Base-by-base conservation (phyloP, 2,797 vertebrate species). In the Chiloscyllium punctatum region DNA sequence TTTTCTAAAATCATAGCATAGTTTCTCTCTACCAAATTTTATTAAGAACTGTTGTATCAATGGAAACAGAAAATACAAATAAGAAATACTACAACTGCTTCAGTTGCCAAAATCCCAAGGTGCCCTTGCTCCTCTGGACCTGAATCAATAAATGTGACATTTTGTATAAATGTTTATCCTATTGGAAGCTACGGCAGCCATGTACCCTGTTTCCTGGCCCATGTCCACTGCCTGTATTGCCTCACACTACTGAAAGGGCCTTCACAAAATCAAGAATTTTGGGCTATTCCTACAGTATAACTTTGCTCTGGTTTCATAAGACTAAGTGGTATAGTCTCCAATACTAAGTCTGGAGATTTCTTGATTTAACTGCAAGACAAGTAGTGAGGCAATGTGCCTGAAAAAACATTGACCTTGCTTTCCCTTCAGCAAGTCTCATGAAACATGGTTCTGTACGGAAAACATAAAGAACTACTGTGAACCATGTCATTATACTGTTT, bases 401-500 rank as follows among this genome's bases (percentile, higher is more conserved):
- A 92, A 69, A 92, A 92, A 92, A 92, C 90, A 92, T 69, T 92
- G 90, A 42, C 62, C 90, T 69, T 92, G 6, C 37, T 91, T 69
- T 69, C 90, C 18, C 21, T 92, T 92, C n/a, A 69, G 27, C 90
- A 92, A 27, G 90, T 69, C 90, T 91, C 66, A 92, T 69, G 90
- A 92, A 92, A 92, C 66, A 92, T 42, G 66, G 62, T 92, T 69
- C 66, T 69, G 90, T 92, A 37, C 25, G 33, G 3, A 42, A n/a
- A 84, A 42, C n/a, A 92, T 92, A 92, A 92, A 92, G 90, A 92
- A 92, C 66, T 92, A 92, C 90, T 92, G 66, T 92, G 90, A 92
- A 68, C 25, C 90, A 42, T 21, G n/a, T 92, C 90, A 92, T 92
- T 69, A 92, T 27, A 25, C 18, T 68, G 62, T 68, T 92, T 84